phyloP scores from a whole-genome alignment of 2,797 vertebrate species.

The Sardinella longiceps region DNA sequence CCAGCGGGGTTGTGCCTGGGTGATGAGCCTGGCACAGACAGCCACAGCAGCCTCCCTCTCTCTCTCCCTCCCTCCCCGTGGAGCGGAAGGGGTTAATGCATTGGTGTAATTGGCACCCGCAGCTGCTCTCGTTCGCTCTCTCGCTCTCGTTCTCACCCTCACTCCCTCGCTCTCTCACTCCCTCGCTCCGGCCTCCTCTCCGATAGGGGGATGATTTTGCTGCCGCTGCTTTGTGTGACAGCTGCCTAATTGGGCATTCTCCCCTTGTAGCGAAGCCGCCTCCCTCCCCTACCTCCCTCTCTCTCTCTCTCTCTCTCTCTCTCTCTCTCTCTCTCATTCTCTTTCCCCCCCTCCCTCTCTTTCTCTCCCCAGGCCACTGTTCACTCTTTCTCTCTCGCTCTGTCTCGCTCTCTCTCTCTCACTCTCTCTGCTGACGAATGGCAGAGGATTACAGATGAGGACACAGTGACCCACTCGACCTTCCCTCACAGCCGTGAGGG shows the following conservation, averaged over 20 bases:
- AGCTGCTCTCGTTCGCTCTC: constrained; percentile 66
- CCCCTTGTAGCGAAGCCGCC: constrained; percentile 90
- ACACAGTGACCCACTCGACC: constrained; percentile 95
- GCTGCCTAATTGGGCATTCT: constrained; percentile 99
- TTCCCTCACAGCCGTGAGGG: constrained; percentile 91
- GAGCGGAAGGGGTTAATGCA: constrained; percentile 84
- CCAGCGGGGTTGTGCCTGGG: background rate
- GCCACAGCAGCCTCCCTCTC: background rate
- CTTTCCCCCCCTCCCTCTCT: constrained; percentile 78
- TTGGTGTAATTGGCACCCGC: constrained; percentile 88
- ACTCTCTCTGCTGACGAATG: constrained; percentile 95
- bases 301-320: constrained; percentile 83
- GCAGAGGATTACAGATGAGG: constrained; percentile 99
- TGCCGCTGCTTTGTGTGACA: constrained; percentile 96
- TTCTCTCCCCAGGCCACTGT: constrained; percentile 66
- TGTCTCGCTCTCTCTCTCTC: constrained; percentile 72
- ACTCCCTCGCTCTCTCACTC: constrained; percentile 25
- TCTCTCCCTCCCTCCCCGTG: constrained; percentile 63
- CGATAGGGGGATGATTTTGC: constrained; percentile 88
- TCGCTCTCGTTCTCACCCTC: constrained; percentile 1
- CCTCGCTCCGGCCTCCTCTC: background rate
- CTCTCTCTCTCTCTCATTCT: constrained; percentile 89
- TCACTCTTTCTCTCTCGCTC: constrained; percentile 74
- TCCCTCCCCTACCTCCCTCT: constrained; percentile 68
- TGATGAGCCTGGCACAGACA: background rate